Percentiles rank a stretch among this genome's conserved stretches.
Evolutionary conservation across 53 echinoderm and acorn worm species (phyloP).

Genomic region (Hippasteria phrygiana): DNA sequence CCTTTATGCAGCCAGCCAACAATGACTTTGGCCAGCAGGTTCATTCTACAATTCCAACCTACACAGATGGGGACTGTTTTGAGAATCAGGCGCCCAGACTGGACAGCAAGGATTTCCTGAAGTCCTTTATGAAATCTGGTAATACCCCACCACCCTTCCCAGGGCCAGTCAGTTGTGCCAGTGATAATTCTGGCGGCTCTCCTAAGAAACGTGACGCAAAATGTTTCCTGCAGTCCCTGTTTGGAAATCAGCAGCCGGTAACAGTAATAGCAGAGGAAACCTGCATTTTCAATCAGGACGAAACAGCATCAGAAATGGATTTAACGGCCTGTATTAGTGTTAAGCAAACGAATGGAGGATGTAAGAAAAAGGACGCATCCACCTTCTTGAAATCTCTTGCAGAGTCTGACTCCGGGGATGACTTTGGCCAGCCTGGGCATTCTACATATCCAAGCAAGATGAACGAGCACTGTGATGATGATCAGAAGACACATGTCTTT

Average conservation of each 20-base stretch:
- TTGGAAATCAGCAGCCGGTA: constrained; percentile 3
- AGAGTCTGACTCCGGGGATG: neutral
- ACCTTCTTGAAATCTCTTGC: neutral
- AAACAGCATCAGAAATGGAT: constrained; percentile 17
- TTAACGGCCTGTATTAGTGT: constrained; percentile 6
- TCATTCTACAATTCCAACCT: neutral
- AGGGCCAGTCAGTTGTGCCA: neutral
- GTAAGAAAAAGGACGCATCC: neutral
- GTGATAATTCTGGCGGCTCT: neutral
- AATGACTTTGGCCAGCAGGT: neutral
- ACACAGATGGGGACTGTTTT: neutral
- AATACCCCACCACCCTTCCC: neutral
- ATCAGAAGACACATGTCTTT: neutral
- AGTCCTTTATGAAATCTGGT: neutral
- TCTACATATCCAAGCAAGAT: neutral
- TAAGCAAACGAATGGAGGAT: neutral
- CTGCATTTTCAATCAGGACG: constrained; percentile 11
- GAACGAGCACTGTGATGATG: neutral
- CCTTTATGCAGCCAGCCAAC: neutral
- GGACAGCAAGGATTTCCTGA: constrained; percentile 48
- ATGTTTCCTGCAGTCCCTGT: constrained; percentile 15
- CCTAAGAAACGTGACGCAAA: constrained; percentile 4
- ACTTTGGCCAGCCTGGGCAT: neutral
- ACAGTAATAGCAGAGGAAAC: neutral
- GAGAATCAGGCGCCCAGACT: neutral